Conservation (phyloP, 2,797 vertebrate genomes). For the Columba guinea region DNA sequence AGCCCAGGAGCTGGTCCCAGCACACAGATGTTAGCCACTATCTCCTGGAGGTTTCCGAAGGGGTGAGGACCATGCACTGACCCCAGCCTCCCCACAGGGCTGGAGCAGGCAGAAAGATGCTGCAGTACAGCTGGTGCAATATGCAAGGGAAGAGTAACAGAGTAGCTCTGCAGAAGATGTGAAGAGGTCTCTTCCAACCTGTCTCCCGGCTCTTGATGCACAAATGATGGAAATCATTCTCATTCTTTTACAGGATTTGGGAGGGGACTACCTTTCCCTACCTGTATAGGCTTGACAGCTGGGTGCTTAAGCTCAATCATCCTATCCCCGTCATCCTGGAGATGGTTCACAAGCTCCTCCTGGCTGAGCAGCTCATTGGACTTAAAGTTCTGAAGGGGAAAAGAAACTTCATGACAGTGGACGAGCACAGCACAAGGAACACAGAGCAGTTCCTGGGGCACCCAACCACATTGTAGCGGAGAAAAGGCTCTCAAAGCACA, state of each 20-base stretch:
- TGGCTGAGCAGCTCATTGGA: conserved; percentile 88
- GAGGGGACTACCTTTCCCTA: conserved; percentile 31
- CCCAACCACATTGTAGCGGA: background rate
- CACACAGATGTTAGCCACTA: background rate
- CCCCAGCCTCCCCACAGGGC: background rate
- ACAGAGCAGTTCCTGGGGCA: background rate
- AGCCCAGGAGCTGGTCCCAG: background rate
- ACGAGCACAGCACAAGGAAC: background rate
- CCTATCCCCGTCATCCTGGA: conserved; percentile 92
- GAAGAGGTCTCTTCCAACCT: background rate
- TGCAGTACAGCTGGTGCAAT: background rate
- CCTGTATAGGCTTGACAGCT: conserved; percentile 87
- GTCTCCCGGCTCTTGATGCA: background rate
- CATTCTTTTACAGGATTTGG: background rate
- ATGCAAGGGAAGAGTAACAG: background rate
- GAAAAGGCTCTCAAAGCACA: background rate
- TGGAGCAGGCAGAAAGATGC: background rate
- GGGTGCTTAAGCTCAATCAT: conserved; percentile 94
- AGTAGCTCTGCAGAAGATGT: background rate
- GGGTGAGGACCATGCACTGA: background rate
- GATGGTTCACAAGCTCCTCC: conserved; percentile 88
- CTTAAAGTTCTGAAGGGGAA: conserved; percentile 88
- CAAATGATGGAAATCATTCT: background rate
- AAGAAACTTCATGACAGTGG: background rate
- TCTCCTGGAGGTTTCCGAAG: background rate